phyloP scores from a whole-genome alignment of 1,140 invertebrate species.

The Ridgeia piscesae region DNA sequence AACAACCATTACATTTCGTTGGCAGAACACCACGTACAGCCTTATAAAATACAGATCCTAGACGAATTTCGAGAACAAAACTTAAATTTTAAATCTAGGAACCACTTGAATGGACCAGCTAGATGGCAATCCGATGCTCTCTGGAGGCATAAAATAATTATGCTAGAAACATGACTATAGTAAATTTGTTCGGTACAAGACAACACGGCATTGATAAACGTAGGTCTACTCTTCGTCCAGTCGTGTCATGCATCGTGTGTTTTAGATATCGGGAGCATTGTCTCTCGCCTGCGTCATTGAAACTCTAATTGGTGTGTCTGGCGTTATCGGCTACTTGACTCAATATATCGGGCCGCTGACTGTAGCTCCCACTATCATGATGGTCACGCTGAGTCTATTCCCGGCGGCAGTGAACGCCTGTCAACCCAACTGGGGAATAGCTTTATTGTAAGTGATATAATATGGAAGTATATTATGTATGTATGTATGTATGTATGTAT shows the following conservation, averaged over 20 bases:
- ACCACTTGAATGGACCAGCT: too few species aligned
- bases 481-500: too few species aligned
- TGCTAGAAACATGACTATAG: too few species aligned
- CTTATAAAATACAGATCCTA: too few species aligned
- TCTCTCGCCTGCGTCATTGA: slow-evolving; percentile 17
- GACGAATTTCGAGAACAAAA: too few species aligned
- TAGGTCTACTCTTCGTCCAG: background rate
- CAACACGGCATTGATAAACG: background rate
- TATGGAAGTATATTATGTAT: too few species aligned
- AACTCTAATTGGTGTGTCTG: slow-evolving; percentile 44
- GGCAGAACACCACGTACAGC: too few species aligned
- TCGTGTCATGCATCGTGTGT: background rate
- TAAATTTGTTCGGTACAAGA: background rate
- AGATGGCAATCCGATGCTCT: too few species aligned
- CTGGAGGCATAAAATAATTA: too few species aligned
- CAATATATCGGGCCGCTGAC: slow-evolving; percentile 60
- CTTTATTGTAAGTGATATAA: background rate
- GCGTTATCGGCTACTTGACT: slow-evolving; percentile 51
- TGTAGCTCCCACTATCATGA: slow-evolving; percentile 56
- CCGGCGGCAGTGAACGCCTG: background rate
- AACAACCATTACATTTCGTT: too few species aligned
- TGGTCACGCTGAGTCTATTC: slow-evolving; percentile 56
- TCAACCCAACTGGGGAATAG: background rate
- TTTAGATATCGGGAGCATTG: slow-evolving; percentile 16
- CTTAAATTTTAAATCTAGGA: too few species aligned